Percentiles rank a stretch among this genome's conserved stretches.
Conservation (phyloP, 2,797 vertebrate species). For the Passerculus sandwichensis region DNA sequence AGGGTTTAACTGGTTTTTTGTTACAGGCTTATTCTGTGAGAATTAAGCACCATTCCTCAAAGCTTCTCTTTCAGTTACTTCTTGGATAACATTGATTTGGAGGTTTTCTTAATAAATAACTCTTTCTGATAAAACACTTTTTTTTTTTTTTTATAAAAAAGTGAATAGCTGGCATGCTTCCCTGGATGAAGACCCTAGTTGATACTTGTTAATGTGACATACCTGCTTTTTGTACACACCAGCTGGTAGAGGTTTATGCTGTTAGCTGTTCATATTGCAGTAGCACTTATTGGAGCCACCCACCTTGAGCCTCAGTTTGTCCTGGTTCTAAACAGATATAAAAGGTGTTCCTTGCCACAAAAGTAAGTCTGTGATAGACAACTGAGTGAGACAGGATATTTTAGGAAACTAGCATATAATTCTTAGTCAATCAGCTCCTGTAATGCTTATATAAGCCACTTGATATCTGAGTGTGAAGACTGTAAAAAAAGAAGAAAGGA, state of each 20-base stretch:
- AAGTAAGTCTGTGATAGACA: neutral
- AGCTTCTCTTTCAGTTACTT: neutral
- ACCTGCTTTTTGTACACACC: neutral
- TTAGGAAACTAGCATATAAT: neutral
- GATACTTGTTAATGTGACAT: neutral
- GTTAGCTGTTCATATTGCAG: neutral
- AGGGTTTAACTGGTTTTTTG: neutral
- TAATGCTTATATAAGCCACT: slow-evolving; percentile 1
- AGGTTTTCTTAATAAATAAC: neutral
- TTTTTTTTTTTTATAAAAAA: neutral
- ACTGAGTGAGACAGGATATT: neutral
- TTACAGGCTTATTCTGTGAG: neutral
- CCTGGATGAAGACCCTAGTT: neutral
- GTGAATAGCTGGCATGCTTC: neutral
- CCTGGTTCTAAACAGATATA: neutral
- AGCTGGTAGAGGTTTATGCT: neutral
- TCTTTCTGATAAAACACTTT: neutral
- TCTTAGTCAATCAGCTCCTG: slow-evolving; percentile 8
- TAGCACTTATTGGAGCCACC: neutral
- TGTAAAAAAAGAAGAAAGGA: neutral
- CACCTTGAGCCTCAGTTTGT: neutral
- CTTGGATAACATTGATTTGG: neutral
- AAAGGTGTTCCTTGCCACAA: neutral
- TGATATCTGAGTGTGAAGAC: neutral
- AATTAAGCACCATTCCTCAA: neutral